These are phyloP conservation scores for Apis mellifera DNA, from an alignment of 1,140 invertebrate species.

Conservation along the genomic window Amel_HAv3.1 CM009938.2:3718501-3719000, in stretches of 20 bases:
- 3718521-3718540: slow-evolving; percentile 64
- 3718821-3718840: background rate
- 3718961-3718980: background rate
- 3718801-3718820: background rate
- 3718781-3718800: background rate
- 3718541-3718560: slow-evolving; percentile 48
- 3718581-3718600: slow-evolving; percentile 15
- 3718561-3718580: slow-evolving; percentile 55
- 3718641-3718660: background rate
- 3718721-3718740: background rate
- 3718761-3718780: background rate
- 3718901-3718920: slow-evolving; percentile 16
- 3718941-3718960: slow-evolving; percentile 13
- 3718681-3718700: no score
- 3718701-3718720: no score
- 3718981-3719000: background rate
- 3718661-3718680: no score
- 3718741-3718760: background rate
- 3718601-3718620: background rate
- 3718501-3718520: slow-evolving; percentile 40
- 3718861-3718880: background rate
- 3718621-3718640: background rate
- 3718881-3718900: background rate
- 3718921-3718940: background rate
- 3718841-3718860: background rate